phyloP scores from a whole-genome alignment of 2,113 vertebrate species.

The Tursiops truncatus region DNA sequence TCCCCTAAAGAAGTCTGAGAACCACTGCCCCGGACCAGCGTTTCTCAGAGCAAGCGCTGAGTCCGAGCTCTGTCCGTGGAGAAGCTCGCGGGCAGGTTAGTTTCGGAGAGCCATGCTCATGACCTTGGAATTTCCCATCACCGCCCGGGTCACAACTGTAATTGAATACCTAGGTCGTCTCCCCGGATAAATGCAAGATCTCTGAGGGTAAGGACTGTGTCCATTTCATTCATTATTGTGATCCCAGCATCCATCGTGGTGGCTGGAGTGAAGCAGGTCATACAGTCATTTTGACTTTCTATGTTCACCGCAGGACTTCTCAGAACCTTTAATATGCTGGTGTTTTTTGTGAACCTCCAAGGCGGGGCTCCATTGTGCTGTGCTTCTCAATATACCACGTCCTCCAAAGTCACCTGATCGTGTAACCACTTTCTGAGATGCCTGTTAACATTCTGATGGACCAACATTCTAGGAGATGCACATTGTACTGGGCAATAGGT shows the following conservation, averaged over 20 bases:
- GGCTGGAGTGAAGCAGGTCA: background rate
- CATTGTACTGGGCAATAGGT: background rate
- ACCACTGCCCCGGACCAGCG: no score
- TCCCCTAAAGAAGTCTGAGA: background rate
- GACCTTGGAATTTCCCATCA: background rate
- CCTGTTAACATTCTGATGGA: background rate
- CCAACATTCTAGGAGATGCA: background rate
- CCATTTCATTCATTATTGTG: accelerated
- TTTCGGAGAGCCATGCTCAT: accelerated
- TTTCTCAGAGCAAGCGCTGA: background rate
- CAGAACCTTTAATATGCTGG: background rate
- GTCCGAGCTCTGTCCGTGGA: accelerated
- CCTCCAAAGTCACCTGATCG: background rate
- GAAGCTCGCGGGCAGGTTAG: background rate
- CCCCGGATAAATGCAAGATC: background rate
- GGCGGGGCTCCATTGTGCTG: background rate
- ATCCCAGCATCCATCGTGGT: background rate
- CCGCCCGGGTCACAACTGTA: no score
- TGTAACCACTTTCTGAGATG: background rate
- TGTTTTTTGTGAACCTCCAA: no score
- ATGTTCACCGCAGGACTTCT: background rate
- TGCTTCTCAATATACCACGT: background rate
- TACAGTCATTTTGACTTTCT: background rate
- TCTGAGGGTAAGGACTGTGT: no score
- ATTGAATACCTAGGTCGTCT: background rate